phyloP scores from a whole-genome alignment of 35 echinoderm and acorn worm species.

The Lytechinus variegatus region DNA sequence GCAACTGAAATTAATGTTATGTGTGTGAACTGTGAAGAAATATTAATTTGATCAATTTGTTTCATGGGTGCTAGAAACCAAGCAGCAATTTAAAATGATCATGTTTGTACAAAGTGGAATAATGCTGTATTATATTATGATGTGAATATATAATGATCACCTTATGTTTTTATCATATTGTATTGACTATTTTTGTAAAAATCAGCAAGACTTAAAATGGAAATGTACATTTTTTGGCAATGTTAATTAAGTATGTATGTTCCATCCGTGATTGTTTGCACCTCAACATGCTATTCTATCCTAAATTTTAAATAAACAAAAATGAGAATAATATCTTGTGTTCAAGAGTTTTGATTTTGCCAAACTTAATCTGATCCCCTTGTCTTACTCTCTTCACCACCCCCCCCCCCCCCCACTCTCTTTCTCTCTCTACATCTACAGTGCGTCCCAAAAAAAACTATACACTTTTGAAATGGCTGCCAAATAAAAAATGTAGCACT shows the following conservation, averaged over 20 bases:
- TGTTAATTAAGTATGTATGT: neutral
- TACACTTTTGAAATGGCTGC: too few species aligned
- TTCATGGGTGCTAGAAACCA: neutral
- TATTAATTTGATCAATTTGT: neutral
- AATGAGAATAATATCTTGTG: neutral
- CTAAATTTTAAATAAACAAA: neutral
- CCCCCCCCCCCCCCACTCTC: too few species aligned
- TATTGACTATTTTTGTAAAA: neutral
- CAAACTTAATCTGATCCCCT: neutral
- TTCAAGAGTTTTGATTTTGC: neutral
- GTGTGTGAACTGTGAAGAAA: neutral
- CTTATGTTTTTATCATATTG: neutral
- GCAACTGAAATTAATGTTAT: conserved; percentile 3
- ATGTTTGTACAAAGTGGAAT: neutral
- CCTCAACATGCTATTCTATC: neutral
- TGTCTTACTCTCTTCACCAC: neutral
- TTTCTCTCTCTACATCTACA: too few species aligned
- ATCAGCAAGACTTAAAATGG: neutral
- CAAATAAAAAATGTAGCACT: too few species aligned
- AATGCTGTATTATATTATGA: neutral
- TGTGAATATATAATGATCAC: neutral
- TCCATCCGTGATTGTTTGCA: neutral
- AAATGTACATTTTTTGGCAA: neutral
- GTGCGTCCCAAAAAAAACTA: too few species aligned
- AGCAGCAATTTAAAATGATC: neutral